Conservation (phyloP, 2,888 invertebrate genomes). For the Nemoura dubitans region DNA sequence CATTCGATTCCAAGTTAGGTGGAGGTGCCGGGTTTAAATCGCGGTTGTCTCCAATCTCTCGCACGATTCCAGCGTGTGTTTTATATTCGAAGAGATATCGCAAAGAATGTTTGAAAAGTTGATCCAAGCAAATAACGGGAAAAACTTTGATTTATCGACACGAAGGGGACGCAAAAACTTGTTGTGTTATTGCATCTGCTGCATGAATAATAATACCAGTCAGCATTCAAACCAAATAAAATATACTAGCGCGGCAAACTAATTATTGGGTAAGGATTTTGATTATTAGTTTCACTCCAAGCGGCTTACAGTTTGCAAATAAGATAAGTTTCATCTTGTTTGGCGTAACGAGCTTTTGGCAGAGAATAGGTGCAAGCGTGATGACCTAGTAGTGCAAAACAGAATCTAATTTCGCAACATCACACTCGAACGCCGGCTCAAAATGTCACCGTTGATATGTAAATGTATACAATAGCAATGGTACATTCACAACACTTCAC, state of each 20-base stretch:
- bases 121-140: neutral
- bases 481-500: neutral
- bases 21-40: neutral
- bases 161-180: neutral
- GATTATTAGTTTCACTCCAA: neutral
- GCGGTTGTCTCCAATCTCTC: neutral
- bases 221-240: neutral
- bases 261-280: neutral
- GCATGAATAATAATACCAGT: neutral
- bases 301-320: neutral
- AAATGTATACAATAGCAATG: neutral
- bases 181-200: neutral
- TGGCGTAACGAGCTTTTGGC: neutral
- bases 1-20: too few species aligned
- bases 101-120: neutral
- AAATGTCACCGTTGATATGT: neutral
- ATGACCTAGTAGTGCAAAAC: neutral
- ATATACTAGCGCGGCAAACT: neutral
- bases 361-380: neutral
- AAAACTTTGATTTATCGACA: neutral
- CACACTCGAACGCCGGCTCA: neutral
- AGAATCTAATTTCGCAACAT: neutral
- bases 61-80: neutral
- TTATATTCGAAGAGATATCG: neutral
- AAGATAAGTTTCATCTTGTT: slow-evolving; percentile 12